Base-by-base conservation (phyloP, 1,140 invertebrate genomes). In the Tenebrio molitor region DNA sequence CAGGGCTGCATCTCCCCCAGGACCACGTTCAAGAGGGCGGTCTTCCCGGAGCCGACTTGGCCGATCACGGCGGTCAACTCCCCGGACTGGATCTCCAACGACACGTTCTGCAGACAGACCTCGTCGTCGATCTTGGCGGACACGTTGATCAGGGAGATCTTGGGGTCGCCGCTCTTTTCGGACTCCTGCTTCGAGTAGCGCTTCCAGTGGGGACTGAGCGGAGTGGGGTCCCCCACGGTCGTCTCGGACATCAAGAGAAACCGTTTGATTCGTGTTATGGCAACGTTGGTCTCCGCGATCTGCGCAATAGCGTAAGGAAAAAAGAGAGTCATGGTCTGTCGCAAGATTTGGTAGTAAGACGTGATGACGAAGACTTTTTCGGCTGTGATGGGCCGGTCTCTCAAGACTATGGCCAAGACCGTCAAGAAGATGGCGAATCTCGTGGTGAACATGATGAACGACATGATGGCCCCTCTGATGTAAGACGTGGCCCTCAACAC, bases 31-130 rank as follows among this genome's bases (percentile, higher is more conserved):
- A 93, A 79, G 0, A 93, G 74, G 0, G 90, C 92, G 5, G 88
- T 90, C 85, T 95, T 96, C 8, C 94, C 93, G 2, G 90, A 85
- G 10, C 93, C 93, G 12, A 95, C 91, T 50, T 90, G 86, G 17
- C 94, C 94, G 36, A 93, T 89, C 0, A 94, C 81, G 1, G 89
- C 89, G 25, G 90, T 78, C 34, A 93, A 85, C 78, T 92, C 85
- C 44, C 89, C 90, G 8, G 88, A 83, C 72, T 85, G 85, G 2
- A 92, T 86, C 0, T 84, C 84, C 7, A 93, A 83, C 15, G 84
- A 89, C 0, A 95, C 80, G 66, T 92, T 87, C 0, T 84, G 86
- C 5, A 93, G 82, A 0, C 1, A 89, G 87, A 77, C 87, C 84
- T 72, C 73, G 29, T 7, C 83, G 80, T 89, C 89, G 6, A 75